phyloP scores from a whole-genome alignment of 1,140 invertebrate genomes.

The Neomicropteryx cornuta region DNA sequence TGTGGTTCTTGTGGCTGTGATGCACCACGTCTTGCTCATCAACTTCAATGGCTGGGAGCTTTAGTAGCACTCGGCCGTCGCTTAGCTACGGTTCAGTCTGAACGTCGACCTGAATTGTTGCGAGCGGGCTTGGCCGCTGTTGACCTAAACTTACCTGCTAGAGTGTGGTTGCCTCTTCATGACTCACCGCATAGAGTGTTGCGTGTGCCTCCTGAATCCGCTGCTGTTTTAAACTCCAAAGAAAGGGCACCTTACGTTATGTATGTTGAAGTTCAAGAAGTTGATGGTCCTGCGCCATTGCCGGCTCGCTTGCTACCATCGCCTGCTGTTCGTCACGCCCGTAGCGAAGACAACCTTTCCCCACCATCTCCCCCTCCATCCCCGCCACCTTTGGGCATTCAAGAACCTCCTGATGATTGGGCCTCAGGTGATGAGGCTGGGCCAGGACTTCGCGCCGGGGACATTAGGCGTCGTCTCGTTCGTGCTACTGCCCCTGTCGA shows the following conservation, averaged over 20 bases:
- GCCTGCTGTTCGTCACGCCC: constrained; percentile 57
- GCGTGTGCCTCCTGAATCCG: constrained; percentile 77
- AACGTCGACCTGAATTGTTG: constrained; percentile 81
- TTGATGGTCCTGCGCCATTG: constrained; percentile 60
- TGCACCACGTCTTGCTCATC: constrained; percentile 28
- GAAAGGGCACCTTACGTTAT: constrained; percentile 98
- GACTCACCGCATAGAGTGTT: constrained; percentile 87
- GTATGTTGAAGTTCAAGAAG: constrained; percentile 93
- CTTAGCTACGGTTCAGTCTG: constrained; percentile 82
- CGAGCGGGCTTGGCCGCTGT: constrained; percentile 86
- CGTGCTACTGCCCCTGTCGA: constrained; percentile 74
- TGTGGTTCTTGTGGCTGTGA: constrained; percentile 45
- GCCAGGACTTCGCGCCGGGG: constrained; percentile 85
- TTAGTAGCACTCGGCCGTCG: constrained; percentile 88
- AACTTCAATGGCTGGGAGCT: too few species aligned
- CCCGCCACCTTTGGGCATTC: too few species aligned
- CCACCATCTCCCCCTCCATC: not conserved
- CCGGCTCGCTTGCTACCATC: constrained; percentile 29
- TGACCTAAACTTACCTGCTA: constrained; percentile 92
- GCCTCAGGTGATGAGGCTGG: too few species aligned
- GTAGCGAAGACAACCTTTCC: constrained; percentile 85
- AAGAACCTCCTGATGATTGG: too few species aligned
- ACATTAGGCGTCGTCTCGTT: constrained; percentile 79
- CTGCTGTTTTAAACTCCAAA: constrained; percentile 97
- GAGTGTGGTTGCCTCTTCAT: constrained; percentile 94